These are phyloP conservation scores for Polydrusus cervinus DNA, from an alignment of 2,888 invertebrate species.

Conservation along the genomic window DNA sequence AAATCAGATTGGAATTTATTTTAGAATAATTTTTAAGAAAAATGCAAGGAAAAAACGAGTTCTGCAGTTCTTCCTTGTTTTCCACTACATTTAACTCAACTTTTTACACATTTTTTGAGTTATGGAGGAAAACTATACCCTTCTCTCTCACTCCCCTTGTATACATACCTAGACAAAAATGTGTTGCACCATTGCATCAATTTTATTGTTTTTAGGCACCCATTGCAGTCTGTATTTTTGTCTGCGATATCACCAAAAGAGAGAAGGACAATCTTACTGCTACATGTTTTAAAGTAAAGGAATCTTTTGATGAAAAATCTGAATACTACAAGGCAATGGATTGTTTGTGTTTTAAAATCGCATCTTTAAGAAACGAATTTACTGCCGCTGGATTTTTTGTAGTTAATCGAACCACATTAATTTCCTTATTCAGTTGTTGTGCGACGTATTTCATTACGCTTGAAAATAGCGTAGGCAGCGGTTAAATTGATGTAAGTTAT, in stretches of 20 bases:
- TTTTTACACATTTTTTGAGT: no score
- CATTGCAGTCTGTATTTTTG: not conserved
- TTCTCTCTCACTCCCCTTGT: no score
- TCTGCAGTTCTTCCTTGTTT: no score
- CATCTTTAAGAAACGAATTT: not conserved
- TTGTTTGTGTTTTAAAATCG: not conserved
- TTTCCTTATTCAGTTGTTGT: not conserved
- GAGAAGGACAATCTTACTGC: not conserved
- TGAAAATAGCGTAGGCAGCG: not conserved
- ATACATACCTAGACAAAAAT: no score
- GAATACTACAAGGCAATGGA: slow-evolving; percentile 1
- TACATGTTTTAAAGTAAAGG: not conserved
- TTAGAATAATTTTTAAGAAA: no score
- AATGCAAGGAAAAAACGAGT: no score
- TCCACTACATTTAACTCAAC: no score
- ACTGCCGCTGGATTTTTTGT: not conserved
- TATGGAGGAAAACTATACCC: no score
- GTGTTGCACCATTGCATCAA: no score
- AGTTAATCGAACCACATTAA: not conserved
- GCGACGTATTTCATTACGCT: not conserved
- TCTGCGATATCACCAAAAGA: not conserved
- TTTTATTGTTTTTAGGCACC: not conserved
- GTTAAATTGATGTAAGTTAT: no score
- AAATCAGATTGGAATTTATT: no score
- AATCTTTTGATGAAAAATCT: not conserved